Percentiles rank a stretch among this genome's conserved stretches.
Conservation (phyloP, 2,113 vertebrate species). For the Oncorhynchus nerka region DNA sequence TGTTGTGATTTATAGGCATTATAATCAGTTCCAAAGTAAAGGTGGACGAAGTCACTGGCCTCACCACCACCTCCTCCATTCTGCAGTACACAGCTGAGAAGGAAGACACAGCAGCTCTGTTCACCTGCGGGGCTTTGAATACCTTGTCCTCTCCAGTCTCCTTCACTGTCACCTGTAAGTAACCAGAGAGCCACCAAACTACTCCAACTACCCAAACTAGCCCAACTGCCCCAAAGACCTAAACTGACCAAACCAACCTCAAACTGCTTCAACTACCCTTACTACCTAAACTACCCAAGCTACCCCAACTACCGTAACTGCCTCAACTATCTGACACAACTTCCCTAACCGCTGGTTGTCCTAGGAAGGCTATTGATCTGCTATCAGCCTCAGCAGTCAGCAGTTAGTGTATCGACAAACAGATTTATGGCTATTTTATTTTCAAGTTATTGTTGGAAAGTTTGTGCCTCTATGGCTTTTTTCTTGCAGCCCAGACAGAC, state of each 20-base stretch:
- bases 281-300: neutral
- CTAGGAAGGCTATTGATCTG: neutral
- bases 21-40: conserved; percentile 70
- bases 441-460: neutral
- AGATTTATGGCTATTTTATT: conserved; percentile 10
- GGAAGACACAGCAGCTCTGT: conserved; percentile 79
- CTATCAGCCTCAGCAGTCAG: neutral
- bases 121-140: conserved; percentile 78
- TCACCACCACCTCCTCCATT: conserved; percentile 77
- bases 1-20: conserved; percentile 66
- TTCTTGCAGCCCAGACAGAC: conserved; percentile 9
- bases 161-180: conserved; percentile 92
- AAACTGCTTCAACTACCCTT: neutral
- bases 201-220: neutral
- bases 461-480: neutral
- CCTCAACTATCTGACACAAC: neutral
- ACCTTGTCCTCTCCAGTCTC: conserved; percentile 76
- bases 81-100: conserved; percentile 84
- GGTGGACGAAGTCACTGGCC: conserved; percentile 74
- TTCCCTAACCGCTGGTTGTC: neutral
- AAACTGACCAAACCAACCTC: neutral
- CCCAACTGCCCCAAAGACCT: neutral
- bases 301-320: neutral
- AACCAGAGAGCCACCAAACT: neutral
- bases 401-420: neutral